Evolutionary conservation across 1,140 invertebrate genomes (phyloP), one percentile per base, ranked within the genome.

Genomic region (Brachystomella parvula): DNA sequence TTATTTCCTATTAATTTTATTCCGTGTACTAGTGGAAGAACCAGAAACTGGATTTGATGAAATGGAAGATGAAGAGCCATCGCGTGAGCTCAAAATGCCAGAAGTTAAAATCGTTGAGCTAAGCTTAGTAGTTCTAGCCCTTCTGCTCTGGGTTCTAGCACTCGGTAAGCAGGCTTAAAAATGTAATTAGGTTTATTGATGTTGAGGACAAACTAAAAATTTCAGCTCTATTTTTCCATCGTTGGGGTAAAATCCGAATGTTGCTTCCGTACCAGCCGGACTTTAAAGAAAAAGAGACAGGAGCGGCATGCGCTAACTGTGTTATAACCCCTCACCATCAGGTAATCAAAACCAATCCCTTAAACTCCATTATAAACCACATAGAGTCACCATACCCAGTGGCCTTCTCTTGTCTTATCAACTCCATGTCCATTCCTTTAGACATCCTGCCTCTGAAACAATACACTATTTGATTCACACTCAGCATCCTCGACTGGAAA

Each of bases 251-350:
- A 81, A 94, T 94, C 53, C 83, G 92, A 44, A 94, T 94, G 91
- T 80, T 94, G 65, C 80, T 93, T 70, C 91, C 91, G 0, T 94
- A 94, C 77, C 90, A 94, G 75, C 91, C 92, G 3, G 90, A 91
- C 72, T 92, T 90, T 77, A 92, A 91, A 75, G 88, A 90, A 75
- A 69, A 68, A 47, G 61, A 32, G 15, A 71, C 63, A 17, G 44
- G 56, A 19, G 66, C 69, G 15, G 65, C 64, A 21, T 73, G 72
- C 61, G 67, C 69, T 44, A 73, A 66, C 44, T 73, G 72, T 49
- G 61, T 69, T 63, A 57, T 73, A 39, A 71, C 72, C 21, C 72
- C 72, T 26, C 72, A 73, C 59, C 72, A 73, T 61, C 72, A 73
- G 69, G 72, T 73, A 49, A 33, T 61, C 61, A 28, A 47, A 32